Base-by-base conservation (phyloP, 2,797 vertebrate genomes). In the Peromyscus attwateri region DNA sequence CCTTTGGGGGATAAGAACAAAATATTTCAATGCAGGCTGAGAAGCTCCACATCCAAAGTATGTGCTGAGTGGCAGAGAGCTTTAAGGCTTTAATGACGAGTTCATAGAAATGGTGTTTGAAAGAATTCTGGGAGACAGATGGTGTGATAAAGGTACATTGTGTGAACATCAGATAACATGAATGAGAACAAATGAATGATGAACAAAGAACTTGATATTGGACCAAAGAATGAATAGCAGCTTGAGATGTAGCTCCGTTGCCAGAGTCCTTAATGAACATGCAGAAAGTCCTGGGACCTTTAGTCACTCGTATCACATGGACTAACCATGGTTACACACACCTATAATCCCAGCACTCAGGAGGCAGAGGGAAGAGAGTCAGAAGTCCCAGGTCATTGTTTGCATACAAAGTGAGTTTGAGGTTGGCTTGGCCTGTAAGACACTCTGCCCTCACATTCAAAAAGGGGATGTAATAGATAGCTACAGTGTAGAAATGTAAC, bases 1-100 rank as follows among this genome's bases (percentile, higher is more conserved):
- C 79, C 92, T 90, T 93, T 75, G 31, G 3, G 73, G 68, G 64
- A 76, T 96, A 95, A 97, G 92, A 83, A 92, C 60, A 84, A 97
- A 96, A 73, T 62, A 71, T 73, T 73, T 71, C 68, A 89, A 0
- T 14, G 21, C 34, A 87, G 13, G 75, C 49, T 68, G 85, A 88
- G 85, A 87, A 96, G 43, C 43, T 77, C 66, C 83, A 6, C 29
- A 49, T 66, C 73, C 12, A 71, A 90, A 60, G 43, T 23, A 3
- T 64, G 17, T 73, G 73, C 68, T 25, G 89, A 25, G 8, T 82
- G 40, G 62, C n/a, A 80, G 43, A 31, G 49, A 80, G 19, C 29
- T 70, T 73, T 77, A 31, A 49, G 31, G 23, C 77, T 73, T 85
- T 79, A 70, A 92, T 75, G 84, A 91, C 92, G 62, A 93, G 21